phyloP scores from a whole-genome alignment of 2,113 vertebrate species.

The Plecturocebus donacophilus region DNA sequence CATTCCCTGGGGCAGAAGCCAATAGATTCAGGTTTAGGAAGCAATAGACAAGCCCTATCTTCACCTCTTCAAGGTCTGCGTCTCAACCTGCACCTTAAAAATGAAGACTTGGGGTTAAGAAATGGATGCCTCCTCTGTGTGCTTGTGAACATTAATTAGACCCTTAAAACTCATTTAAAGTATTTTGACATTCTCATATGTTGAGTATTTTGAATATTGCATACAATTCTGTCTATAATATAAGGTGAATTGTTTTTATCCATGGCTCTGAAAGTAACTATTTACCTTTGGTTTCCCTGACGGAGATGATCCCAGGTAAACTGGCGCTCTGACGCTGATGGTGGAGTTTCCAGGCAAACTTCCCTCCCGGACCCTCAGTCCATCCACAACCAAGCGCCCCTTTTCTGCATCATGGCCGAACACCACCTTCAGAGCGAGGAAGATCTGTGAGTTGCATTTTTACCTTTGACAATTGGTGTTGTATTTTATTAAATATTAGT shows the following conservation, averaged over 20 bases:
- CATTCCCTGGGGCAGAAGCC: background rate
- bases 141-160: background rate
- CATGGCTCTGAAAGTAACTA: background rate
- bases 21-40: background rate
- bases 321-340: conserved; percentile 81
- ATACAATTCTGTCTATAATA: background rate
- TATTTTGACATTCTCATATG: background rate
- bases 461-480: background rate
- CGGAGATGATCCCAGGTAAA: conserved; percentile 89
- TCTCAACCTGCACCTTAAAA: background rate
- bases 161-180: background rate
- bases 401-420: conserved; percentile 88
- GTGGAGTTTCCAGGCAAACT: conserved; percentile 81
- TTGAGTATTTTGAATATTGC: background rate
- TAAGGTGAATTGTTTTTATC: background rate
- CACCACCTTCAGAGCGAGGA: conserved; percentile 85
- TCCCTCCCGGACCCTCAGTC: conserved; percentile 88
- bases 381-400: conserved; percentile 90
- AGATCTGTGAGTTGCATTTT: background rate
- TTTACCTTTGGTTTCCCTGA: conserved; percentile 83
- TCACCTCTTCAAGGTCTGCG: background rate
- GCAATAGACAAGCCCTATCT: background rate
- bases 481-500: background rate
- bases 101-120: background rate
- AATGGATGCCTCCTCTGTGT: background rate